These are phyloP conservation scores for Hirudo medicinalis DNA, from an alignment of 1,140 invertebrate genomes.

Conservation along the genomic window DNA sequence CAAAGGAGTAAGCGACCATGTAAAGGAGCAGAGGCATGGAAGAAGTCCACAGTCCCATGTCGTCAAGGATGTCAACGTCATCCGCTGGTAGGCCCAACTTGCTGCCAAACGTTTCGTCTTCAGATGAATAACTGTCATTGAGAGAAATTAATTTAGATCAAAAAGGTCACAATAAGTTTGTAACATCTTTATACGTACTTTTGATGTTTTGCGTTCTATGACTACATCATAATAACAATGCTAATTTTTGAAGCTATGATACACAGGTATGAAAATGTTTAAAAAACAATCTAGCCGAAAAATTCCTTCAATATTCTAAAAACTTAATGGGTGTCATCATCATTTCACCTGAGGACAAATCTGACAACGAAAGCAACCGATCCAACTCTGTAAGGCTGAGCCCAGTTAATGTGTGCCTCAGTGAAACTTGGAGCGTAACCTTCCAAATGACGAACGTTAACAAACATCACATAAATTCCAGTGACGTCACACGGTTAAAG, in stretches of 20 bases:
- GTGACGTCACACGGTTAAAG: neutral
- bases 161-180: too few relatives aligned
- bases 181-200: too few relatives aligned
- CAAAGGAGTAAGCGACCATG: conserved; percentile 13
- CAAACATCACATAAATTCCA: neutral
- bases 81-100: conserved; percentile 21
- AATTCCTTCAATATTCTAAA: neutral
- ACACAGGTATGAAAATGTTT: too few relatives aligned
- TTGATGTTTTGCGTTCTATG: neutral
- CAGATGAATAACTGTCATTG: conserved; percentile 19
- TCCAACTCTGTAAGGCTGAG: conserved; percentile 21
- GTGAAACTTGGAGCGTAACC: conserved; percentile 12
- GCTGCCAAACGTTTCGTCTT: conserved; percentile 14
- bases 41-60: conserved; percentile 17
- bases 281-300: too few relatives aligned
- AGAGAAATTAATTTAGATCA: neutral
- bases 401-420: conserved; percentile 14
- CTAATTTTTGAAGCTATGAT: too few relatives aligned
- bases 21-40: conserved; percentile 19
- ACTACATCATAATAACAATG: too few relatives aligned
- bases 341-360: conserved; percentile 18
- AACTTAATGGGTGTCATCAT: neutral
- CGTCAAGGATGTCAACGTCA: conserved; percentile 10
- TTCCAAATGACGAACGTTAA: neutral
- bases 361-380: conserved; percentile 16